Evolutionary conservation across 2,113 vertebrate genomes (phyloP), one percentile per base, ranked within the genome.

Genomic region (Microcebus murinus): DNA sequence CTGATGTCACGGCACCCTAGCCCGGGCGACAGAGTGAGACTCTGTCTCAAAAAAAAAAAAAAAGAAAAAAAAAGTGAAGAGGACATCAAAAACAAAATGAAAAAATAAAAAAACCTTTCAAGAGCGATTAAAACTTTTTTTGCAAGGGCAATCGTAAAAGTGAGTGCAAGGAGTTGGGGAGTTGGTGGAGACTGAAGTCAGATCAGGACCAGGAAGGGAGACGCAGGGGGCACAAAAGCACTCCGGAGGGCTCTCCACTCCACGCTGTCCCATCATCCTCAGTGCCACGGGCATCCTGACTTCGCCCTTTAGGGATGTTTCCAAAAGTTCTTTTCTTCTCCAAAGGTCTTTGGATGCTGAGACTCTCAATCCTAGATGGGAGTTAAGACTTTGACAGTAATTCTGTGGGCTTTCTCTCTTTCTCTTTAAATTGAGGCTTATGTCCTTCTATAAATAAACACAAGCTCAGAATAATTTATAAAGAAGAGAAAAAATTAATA

Each of bases 161-260:
- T 29, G 10, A 73, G 34, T 83, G 6, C 7, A 34, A 57, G 31
- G 23, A 85, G 21, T 3, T 70, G 79, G 25, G 11, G 31, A 57
- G 36, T 83, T 31, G 1, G 0, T 18, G 29, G 57, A 74, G 57
- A 57, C 1, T 34, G 42, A 84, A 82, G 83, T 4, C 31, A 18
- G 57, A 45, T 25, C 14, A 31, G 83, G 48, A 48, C 14, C 15
- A 11, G 20, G 42, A 27, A 95, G 27, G 31, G 21, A 15, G 7
- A 4, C 1, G 42, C 27, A 1, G 0, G 4, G 17, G 42, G 29
- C 18, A 10, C 1, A 45, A 31, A 25, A 27, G 8, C n/a, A 17
- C 36, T 31, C 10, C 2, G 4, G 6, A 15, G 25, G 20, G 67
- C 3, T 9, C 20, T 4, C 13, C 3, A 12, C 9, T 10, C 61